Percentiles rank a stretch among this genome's conserved stretches.
Evolutionary conservation across 1,140 invertebrate species (phyloP).

Genomic region (Physella acuta): DNA sequence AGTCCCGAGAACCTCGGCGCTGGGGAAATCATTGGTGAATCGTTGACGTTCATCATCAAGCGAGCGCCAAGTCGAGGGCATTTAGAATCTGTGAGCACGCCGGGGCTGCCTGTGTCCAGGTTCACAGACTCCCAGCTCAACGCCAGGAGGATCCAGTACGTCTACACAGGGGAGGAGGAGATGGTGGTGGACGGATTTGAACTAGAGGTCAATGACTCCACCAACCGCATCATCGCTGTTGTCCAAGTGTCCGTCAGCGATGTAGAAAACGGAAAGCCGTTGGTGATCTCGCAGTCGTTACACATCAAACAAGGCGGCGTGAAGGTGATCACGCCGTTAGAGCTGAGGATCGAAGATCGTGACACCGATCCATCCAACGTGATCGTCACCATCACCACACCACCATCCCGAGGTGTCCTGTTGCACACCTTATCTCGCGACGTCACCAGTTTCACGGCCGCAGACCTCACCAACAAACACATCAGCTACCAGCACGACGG

Average conservation of each 20-base stretch:
- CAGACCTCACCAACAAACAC: conserved; percentile 53
- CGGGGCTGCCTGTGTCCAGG: conserved; percentile 51
- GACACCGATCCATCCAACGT: conserved; percentile 55
- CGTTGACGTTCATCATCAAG: conserved; percentile 57
- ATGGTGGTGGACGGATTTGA: conserved; percentile 60
- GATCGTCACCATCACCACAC: conserved; percentile 53
- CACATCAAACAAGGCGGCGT: conserved; percentile 55
- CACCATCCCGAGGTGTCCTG: conserved; percentile 58
- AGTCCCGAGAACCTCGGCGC: conserved; percentile 57
- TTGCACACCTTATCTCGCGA: conserved; percentile 47
- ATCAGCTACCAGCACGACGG: conserved; percentile 61
- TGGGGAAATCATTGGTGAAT: conserved; percentile 56
- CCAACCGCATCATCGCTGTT: conserved; percentile 55
- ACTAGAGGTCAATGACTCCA: conserved; percentile 61
- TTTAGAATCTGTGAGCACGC: conserved; percentile 53
- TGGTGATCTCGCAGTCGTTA: conserved; percentile 53
- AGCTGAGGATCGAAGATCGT: conserved; percentile 58
- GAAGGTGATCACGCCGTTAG: conserved; percentile 58
- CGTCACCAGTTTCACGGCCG: conserved; percentile 52
- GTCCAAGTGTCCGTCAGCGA: conserved; percentile 59
- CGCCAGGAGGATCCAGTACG: conserved; percentile 58
- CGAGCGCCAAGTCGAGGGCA: conserved; percentile 56
- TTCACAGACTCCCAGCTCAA: conserved; percentile 60
- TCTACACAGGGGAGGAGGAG: conserved; percentile 56
- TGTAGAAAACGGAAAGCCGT: conserved; percentile 60